Evolutionary conservation across 2,113 vertebrate species (phyloP), one percentile per base, ranked within the genome.

Genomic region (Nothoprocta pentlandii): DNA sequence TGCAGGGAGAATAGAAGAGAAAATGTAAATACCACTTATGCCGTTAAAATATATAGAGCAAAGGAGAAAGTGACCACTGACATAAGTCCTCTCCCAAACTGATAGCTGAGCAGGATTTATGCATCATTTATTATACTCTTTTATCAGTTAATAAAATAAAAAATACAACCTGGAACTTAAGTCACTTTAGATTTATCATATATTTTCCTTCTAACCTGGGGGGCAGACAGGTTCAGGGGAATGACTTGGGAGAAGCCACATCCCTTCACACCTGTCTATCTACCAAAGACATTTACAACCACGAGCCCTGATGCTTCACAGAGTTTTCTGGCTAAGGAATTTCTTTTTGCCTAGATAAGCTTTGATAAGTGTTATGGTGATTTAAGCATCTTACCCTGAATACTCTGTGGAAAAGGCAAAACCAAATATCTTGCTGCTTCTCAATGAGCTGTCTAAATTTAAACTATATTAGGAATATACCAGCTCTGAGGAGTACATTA

Each of bases 1-100:
- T 42, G 73, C 32, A 87, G 53, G 12, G 44, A 95, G 9, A 22
- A 93, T 69, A 91, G 75, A 42, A 85, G 63, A 74, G 39, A 59
- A 71, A 88, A 71, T 17, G 3, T 32, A 68, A 49, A 96, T 91
- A 39, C 54, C 16, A 69, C 19, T 67, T 77, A 25, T 17, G 6
- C 44, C 42, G 44, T 16, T 32, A 82, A 79, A 78, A 66, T 34
- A 36, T 2, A 16, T 12, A 87, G 58, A 73, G 12, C 12, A 36
- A 56, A 86, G 15, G 7, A 81, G 25, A 85, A 74, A 84, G 22
- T 0, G 16, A n/a, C 20, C 0, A 0, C 9, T 47, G 20, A 16
- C 34, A 22, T 2, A n/a, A 6, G 23, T 44, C 16, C 5, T 84
- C 7, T 61, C 0, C 66, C 23, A 68, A n/a, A 21, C 32, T 44